phyloP scores from a whole-genome alignment of 2,888 invertebrate genomes.

The Capitulum mitella region DNA sequence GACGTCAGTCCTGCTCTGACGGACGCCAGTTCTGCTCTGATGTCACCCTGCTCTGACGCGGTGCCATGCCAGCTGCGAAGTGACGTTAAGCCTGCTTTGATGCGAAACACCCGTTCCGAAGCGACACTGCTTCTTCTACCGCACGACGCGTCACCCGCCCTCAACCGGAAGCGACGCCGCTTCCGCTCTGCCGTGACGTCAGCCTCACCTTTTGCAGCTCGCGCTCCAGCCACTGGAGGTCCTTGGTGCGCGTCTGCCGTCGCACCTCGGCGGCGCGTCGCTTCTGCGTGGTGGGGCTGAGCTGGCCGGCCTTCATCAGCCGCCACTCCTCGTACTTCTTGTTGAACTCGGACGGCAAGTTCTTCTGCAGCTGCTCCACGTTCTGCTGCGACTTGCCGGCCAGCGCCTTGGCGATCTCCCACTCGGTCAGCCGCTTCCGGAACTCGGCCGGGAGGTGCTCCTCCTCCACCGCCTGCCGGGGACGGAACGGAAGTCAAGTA shows the following conservation, averaged over 20 bases:
- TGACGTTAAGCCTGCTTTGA: too few species aligned
- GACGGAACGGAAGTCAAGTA: too few species aligned
- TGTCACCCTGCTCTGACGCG: too few species aligned
- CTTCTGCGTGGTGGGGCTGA: constrained; percentile 17
- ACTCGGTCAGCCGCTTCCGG: constrained; percentile 48
- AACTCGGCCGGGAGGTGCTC: constrained; percentile 44
- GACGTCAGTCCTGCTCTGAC: too few species aligned
- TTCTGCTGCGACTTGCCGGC: constrained; percentile 40
- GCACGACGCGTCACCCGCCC: too few species aligned
- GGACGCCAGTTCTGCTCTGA: too few species aligned
- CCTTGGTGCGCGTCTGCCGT: constrained; percentile 45
- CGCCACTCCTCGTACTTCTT: constrained; percentile 63
- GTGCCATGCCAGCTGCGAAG: too few species aligned
- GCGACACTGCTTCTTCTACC: too few species aligned
- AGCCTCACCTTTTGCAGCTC: constrained; percentile 49
- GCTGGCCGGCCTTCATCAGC: constrained; percentile 9
- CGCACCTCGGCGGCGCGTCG: constrained; percentile 29
- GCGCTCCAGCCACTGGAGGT: constrained; percentile 54
- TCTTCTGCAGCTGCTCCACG: constrained; percentile 47
- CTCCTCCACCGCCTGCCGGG: constrained; percentile 28
- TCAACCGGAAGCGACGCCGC: neutral
- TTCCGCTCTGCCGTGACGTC: neutral
- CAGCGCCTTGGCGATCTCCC: constrained; percentile 56
- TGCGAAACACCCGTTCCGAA: too few species aligned
- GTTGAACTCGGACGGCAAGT: constrained; percentile 71